Conservation (phyloP, 2,797 vertebrate species). For the Protonibea diacanthus region DNA sequence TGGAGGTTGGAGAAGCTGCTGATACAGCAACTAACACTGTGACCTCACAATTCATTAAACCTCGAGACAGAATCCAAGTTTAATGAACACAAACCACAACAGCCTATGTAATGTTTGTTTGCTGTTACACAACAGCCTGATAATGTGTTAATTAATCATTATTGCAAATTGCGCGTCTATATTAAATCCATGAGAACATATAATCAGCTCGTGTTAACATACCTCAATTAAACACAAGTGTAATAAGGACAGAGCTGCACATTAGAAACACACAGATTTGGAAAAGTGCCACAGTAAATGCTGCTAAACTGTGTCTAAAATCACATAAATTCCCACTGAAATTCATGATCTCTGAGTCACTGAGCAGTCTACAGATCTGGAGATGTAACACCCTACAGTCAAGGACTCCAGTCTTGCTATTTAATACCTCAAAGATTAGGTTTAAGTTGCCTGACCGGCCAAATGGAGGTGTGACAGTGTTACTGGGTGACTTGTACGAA, state of each 20-base stretch:
- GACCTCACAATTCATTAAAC: neutral
- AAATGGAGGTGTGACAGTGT: slow-evolving; percentile 42
- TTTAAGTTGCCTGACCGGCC: slow-evolving; percentile 48
- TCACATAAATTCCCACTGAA: no score
- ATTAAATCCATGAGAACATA: neutral
- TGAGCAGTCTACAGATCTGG: slow-evolving; percentile 14
- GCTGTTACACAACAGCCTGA: neutral
- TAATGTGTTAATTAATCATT: neutral
- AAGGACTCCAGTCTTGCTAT: slow-evolving; percentile 46
- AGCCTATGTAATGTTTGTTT: neutral
- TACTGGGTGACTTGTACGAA: slow-evolving; percentile 38
- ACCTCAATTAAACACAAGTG: neutral
- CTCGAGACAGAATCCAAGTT: slow-evolving; percentile 5
- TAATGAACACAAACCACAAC: slow-evolving; percentile 1
- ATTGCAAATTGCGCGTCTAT: neutral
- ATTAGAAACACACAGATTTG: slow-evolving; percentile 9
- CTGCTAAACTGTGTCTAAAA: no score
- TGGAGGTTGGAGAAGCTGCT: neutral
- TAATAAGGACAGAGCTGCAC: neutral
- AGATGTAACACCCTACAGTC: slow-evolving; percentile 23
- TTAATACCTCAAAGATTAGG: slow-evolving; percentile 52
- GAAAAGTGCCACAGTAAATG: neutral
- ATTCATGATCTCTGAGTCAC: neutral
- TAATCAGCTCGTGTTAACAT: neutral
- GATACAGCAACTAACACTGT: neutral